phyloP scores from a whole-genome alignment of 2,888 invertebrate species.

The Hypsopygia costalis region DNA sequence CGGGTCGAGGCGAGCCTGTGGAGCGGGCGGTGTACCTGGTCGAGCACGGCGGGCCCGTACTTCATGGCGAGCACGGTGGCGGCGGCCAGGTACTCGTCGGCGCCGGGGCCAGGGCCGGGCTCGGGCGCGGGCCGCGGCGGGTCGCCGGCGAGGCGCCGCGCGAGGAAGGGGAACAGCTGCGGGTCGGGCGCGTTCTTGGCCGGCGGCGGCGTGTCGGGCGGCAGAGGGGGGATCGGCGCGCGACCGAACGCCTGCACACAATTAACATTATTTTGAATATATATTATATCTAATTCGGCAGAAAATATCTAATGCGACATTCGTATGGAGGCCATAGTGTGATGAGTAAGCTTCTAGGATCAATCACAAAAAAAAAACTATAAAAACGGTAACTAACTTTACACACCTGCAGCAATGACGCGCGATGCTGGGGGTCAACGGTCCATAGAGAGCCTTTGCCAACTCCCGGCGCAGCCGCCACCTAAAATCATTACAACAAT shows the following conservation, averaged over 20 bases:
- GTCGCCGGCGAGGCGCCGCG: conserved; percentile 81
- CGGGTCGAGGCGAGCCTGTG: conserved; percentile 85
- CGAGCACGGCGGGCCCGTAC: conserved; percentile 87
- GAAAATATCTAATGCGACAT: no score
- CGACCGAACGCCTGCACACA: conserved; percentile 90
- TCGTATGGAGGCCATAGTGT: no score
- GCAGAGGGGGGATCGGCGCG: conserved; percentile 85
- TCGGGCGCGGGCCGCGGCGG: conserved; percentile 37
- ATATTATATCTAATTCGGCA: no score
- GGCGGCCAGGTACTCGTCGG: conserved; percentile 91
- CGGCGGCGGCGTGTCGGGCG: conserved; percentile 40
- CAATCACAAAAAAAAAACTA: no score
- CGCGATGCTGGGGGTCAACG: conserved; percentile 94
- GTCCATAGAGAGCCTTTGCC: conserved; percentile 98
- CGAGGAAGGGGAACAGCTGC: conserved; percentile 90
- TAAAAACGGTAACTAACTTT: no score
- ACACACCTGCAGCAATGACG: conserved; percentile 82
- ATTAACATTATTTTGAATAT: no score
- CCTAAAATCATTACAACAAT: conserved; percentile 30
- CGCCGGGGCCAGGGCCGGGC: conserved; percentile 80
- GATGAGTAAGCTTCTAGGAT: no score
- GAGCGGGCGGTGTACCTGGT: no score
- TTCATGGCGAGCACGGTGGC: conserved; percentile 94
- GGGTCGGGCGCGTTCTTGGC: conserved; percentile 83
- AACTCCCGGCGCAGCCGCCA: conserved; percentile 83